Evolutionary conservation across 2,113 vertebrate genomes (phyloP), one percentile per base, ranked within the genome.

Genomic region (Morone saxatilis): DNA sequence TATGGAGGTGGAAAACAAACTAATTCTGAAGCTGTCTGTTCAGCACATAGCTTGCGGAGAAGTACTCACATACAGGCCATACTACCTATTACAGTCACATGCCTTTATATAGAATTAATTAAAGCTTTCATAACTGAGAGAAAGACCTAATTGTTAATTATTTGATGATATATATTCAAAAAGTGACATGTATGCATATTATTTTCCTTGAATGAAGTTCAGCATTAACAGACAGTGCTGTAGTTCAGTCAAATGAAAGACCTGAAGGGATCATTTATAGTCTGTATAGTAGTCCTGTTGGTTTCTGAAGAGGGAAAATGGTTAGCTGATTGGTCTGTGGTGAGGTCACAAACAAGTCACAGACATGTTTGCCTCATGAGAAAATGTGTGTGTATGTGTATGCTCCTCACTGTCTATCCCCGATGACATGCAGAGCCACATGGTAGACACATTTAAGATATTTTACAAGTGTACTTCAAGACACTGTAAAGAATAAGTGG

Each of bases 381-480:
- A 86, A 90, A 86, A 71, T 87, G 78, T 83, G 72, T 83, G 56
- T 73, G 43, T 62, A n/a, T 83, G 51, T 73, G 72, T 17, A 41
- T 67, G 71, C 17, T 78, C 19, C 38, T 77, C 10, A 5, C 51
- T 66, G 71, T 78, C 53, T 87, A 31, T 73, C 68, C 48, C 60
- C 5, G n/a, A 57, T 80, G 66, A 71, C 57, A 54, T 89, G 80
- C 48, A 76, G 66, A 81, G 79, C 85, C 92, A 90, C 90, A 93
- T 92, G 84, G 71, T 57, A 92, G 92, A 93, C 86, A 72, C 84
- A 91, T 92, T 71, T 66, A 85, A 80, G 65, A 48, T 78, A 76
- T 92, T 94, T 94, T 89, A 92, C 78, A 76, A 91, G 85, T 70
- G 17, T 77, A 81, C 82, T 86, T 93, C 60, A 92, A 94, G 71